Evolutionary conservation across 2,888 invertebrate genomes (phyloP).

Genomic region (Phengaris alcon): DNA sequence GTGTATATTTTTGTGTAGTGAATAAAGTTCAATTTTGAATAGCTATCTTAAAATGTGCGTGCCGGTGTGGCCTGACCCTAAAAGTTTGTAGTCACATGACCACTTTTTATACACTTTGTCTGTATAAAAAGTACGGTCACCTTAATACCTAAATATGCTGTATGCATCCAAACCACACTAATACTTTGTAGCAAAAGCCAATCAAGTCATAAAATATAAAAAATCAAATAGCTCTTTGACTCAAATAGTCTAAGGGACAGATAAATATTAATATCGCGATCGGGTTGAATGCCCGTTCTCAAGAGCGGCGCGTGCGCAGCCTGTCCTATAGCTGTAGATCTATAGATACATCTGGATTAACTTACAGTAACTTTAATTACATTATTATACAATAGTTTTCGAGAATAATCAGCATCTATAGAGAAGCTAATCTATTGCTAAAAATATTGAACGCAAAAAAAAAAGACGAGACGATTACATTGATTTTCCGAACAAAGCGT

Average conservation of each 20-base stretch:
- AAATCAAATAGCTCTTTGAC: not conserved
- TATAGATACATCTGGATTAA: not conserved
- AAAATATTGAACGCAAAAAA: not conserved
- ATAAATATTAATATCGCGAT: conserved; percentile 18
- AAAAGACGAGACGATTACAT: not conserved
- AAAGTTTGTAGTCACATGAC: too few species aligned
- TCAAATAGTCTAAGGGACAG: not conserved
- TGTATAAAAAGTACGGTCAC: too few species aligned
- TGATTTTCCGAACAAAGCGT: not conserved
- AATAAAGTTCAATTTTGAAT: too few species aligned
- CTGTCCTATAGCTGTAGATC: not conserved
- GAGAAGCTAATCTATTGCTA: too few species aligned
- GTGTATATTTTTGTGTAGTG: too few species aligned
- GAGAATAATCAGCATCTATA: too few species aligned
- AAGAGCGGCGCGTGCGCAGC: conserved; percentile 16
- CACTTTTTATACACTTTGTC: too few species aligned
- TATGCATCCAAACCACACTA: not conserved
- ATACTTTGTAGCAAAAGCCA: not conserved
- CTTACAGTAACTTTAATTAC: not conserved
- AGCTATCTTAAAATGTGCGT: too few species aligned
- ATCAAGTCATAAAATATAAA: not conserved
- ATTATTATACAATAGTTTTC: not conserved
- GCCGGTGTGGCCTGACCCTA: too few species aligned
- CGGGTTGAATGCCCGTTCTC: conserved; percentile 6
- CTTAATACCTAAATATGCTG: too few species aligned